These are phyloP conservation scores for Decapterus maruadsi DNA, from an alignment of 2,797 vertebrate genomes.

Conservation along the genomic window DNA sequence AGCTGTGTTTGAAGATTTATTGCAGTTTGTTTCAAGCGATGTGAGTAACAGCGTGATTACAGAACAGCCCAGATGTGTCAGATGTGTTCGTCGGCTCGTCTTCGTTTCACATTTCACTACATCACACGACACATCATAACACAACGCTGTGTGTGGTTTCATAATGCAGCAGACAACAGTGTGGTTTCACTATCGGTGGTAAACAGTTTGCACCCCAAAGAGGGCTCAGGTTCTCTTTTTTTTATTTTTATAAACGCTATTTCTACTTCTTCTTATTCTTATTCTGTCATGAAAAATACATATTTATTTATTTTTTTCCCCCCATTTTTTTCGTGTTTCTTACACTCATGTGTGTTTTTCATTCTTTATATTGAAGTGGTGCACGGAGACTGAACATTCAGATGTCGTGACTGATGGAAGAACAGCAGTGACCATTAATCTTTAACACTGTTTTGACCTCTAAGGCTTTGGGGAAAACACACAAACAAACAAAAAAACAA, in stretches of 20 bases:
- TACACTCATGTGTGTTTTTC: neutral
- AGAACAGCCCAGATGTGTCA: constrained; percentile 51
- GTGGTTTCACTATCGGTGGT: neutral
- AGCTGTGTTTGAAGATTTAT: constrained; percentile 63
- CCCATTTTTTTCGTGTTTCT: neutral
- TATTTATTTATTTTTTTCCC: neutral
- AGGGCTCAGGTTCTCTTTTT: neutral
- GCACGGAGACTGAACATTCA: constrained; percentile 53
- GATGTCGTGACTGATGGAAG: constrained; percentile 42
- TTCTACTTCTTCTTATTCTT: neutral
- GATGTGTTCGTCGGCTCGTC: constrained; percentile 14
- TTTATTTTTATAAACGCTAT: neutral
- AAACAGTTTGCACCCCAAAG: constrained; percentile 3
- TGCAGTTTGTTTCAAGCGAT: constrained; percentile 52
- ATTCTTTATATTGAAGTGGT: neutral
- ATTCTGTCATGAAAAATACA: constrained; percentile 2
- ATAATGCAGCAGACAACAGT: constrained; percentile 15
- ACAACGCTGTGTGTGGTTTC: neutral
- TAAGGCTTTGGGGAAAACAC: neutral
- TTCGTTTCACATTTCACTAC: constrained; percentile 6
- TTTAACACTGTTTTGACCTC: neutral
- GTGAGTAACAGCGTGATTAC: constrained; percentile 42
- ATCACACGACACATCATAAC: neutral
- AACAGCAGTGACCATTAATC: constrained; percentile 1
- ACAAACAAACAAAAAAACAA: neutral